phyloP scores from a whole-genome alignment of 2,797 vertebrate species.

The Labroides dimidiatus region DNA sequence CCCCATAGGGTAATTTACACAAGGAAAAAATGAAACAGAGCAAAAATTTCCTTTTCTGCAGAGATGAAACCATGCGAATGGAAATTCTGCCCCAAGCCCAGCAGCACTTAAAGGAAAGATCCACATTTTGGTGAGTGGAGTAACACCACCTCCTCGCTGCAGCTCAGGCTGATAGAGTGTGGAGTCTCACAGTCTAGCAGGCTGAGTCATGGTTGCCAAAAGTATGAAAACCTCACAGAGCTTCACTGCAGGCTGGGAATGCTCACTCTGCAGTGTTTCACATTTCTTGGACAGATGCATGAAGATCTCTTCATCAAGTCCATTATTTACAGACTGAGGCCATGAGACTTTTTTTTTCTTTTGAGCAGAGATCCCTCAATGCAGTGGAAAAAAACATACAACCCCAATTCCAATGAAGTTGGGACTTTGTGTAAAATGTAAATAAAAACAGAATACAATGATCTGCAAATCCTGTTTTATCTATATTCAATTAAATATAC shows the following conservation, averaged over 20 bases:
- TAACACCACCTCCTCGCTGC: slow-evolving; percentile 42
- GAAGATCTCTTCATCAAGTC: slow-evolving; percentile 25
- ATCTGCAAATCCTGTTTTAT: too few species aligned
- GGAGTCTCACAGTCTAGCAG: slow-evolving; percentile 64
- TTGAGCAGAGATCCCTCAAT: too few species aligned
- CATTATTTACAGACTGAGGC: slow-evolving; percentile 16
- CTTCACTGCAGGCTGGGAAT: slow-evolving; percentile 26
- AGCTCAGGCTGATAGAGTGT: slow-evolving; percentile 35
- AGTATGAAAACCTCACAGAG: slow-evolving; percentile 51
- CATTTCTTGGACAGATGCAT: slow-evolving; percentile 41
- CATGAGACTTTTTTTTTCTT: slow-evolving; percentile 2
- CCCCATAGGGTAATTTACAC: not conserved
- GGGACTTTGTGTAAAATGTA: too few species aligned
- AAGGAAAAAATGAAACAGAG: not conserved
- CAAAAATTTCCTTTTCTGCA: slow-evolving; percentile 7
- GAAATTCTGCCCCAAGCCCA: slow-evolving; percentile 1
- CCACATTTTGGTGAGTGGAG: slow-evolving; percentile 34
- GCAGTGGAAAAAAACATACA: too few species aligned
- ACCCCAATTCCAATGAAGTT: too few species aligned
- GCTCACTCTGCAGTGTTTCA: slow-evolving; percentile 37
- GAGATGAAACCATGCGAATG: not conserved
- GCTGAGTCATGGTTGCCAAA: slow-evolving; percentile 67
- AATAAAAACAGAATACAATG: too few species aligned
- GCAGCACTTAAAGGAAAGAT: slow-evolving; percentile 26
- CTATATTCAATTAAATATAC: too few species aligned